These are phyloP conservation scores for Cotesia chilonis DNA, from an alignment of 1,140 invertebrate genomes.

Conservation along the genomic window DNA sequence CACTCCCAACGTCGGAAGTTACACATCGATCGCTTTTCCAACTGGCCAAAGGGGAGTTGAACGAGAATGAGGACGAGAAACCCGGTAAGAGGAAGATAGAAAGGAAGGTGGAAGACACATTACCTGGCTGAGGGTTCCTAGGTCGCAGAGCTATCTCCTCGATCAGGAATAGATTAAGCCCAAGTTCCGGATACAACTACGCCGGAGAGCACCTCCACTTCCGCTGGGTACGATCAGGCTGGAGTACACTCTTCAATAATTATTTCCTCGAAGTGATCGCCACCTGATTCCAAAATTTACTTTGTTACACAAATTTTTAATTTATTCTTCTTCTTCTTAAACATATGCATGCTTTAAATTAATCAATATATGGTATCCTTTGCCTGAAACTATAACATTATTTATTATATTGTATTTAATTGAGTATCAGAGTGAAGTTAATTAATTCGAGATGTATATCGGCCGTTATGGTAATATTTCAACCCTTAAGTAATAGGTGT, in stretches of 20 bases:
- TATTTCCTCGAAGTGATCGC: conserved; percentile 20
- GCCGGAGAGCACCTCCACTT: not conserved
- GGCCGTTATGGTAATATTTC: not conserved
- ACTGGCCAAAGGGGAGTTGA: conserved; percentile 4
- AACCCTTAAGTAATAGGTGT: too few relatives aligned
- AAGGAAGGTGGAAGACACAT: conserved; percentile 9
- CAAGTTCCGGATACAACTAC: conserved; percentile 23
- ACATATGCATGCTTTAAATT: too few relatives aligned
- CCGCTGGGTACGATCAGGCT: not conserved
- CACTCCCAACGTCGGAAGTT: conserved; percentile 22
- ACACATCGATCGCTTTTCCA: conserved; percentile 27
- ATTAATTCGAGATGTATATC: not conserved
- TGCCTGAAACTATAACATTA: too few relatives aligned
- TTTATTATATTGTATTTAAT: too few relatives aligned
- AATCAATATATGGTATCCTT: too few relatives aligned
- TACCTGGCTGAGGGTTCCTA: conserved; percentile 21
- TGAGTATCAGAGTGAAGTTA: too few relatives aligned
- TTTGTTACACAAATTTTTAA: too few relatives aligned
- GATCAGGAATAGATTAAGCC: conserved; percentile 30
- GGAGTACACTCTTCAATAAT: conserved; percentile 32
- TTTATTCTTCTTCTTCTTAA: too few relatives aligned
- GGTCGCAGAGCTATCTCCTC: conserved; percentile 17
- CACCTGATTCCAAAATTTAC: not conserved
- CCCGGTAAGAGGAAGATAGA: too few relatives aligned
- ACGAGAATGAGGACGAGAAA: conserved; percentile 3